phyloP scores from a whole-genome alignment of 1,140 invertebrate species.

The Chrysopa pallens region DNA sequence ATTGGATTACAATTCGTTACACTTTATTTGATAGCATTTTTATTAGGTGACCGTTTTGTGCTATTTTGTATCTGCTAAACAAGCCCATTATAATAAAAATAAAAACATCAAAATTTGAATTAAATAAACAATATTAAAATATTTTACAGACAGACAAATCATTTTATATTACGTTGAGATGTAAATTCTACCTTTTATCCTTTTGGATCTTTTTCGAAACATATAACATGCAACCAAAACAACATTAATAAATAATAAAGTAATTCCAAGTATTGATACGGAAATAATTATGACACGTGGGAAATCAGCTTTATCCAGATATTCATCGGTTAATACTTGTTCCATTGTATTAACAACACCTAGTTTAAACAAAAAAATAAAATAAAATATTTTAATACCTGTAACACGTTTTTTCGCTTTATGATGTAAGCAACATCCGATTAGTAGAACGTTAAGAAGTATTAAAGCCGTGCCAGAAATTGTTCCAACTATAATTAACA shows the following conservation, averaged over 20 bases:
- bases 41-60: no score
- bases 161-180: constrained; percentile 3
- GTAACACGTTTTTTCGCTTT: constrained; percentile 50
- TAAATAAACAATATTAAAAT: neutral
- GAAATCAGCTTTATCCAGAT: constrained; percentile 43
- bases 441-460: constrained; percentile 65
- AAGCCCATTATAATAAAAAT: neutral
- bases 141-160: neutral
- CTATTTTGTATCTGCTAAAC: no score
- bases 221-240: constrained; percentile 70
- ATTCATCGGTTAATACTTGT: constrained; percentile 41
- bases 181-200: constrained; percentile 34
- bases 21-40: no score
- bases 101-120: no score
- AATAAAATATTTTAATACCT: constrained; percentile 32
- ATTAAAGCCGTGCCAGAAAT: constrained; percentile 52
- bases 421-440: constrained; percentile 71
- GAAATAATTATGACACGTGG: constrained; percentile 65
- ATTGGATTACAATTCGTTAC: no score
- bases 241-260: constrained; percentile 64
- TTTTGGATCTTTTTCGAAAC: constrained; percentile 49
- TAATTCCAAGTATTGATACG: constrained; percentile 57
- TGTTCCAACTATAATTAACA: constrained; percentile 56
- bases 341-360: constrained; percentile 22
- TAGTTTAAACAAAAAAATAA: constrained; percentile 27